Base-by-base conservation (phyloP, 2,797 vertebrate genomes). In the Gastrophryne carolinensis region DNA sequence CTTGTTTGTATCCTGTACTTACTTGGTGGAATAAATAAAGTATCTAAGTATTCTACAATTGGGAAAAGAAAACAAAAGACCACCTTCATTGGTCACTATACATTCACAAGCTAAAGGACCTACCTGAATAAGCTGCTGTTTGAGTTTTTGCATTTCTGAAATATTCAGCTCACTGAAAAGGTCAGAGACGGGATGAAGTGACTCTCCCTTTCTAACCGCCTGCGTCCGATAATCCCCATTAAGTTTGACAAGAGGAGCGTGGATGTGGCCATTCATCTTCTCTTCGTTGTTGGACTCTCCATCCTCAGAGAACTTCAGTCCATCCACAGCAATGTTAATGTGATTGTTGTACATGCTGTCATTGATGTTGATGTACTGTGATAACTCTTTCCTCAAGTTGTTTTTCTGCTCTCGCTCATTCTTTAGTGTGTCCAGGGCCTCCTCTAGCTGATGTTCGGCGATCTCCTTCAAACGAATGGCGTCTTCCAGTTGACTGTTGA, bases 131-230 rank as follows among this genome's bases (percentile, higher is more conserved):
- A 99, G 94, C 69, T 99, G 97, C 85, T 98, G 97, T 79, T 98
- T 98, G 73, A 98, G 83, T 81, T 99, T 99, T 89, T 99, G 97
- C 85, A 99, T 97, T 90, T 99, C 97, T 0, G 97, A 98, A 85
- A 98, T 94, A 87, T 96, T 98, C 82, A 99, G 94, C 83, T 99
- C 97, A 56, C 97, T 99, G 90, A 98, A 98, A 80, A 99, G 93
- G 83, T 99, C 97, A 0, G 96, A 96, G 61, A 97, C 96, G 0
- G 95, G 94, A 70, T 93, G 90, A 68, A 96, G 86, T 21, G 89
- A 86, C 44, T 98, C 96, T 53, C 89, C 94, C 82, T 98, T 98
- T 72, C 95, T 86, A 27, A 90, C 81, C 0, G 90, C 61, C 9
- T 89, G 76, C 8, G 88, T 81, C 58, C 94, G 88, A 81, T 91